Conservation (phyloP, 2,888 invertebrate species). For the Drosophila anomalata region DNA sequence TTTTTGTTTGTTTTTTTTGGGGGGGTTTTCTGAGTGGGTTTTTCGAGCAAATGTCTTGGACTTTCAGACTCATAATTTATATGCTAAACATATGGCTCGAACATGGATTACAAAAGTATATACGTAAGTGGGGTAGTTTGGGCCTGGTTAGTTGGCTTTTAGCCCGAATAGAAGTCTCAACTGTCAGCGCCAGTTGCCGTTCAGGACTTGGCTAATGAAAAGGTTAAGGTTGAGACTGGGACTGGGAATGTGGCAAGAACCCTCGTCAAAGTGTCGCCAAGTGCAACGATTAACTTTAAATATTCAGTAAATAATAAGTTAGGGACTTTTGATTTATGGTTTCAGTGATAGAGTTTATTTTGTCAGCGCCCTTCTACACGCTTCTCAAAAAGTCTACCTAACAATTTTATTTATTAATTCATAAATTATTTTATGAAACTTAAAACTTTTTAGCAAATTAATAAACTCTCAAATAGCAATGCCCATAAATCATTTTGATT, state of each 20-base stretch:
- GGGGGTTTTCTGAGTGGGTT: slow-evolving; percentile 11
- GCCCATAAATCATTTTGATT: not conserved
- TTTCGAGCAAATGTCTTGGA: slow-evolving; percentile 1
- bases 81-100: slow-evolving; percentile 73
- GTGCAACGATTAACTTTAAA: not conserved
- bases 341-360: no score
- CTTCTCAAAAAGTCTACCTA: not conserved
- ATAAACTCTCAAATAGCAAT: no score
- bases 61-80: slow-evolving; percentile 68
- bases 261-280: slow-evolving; percentile 8
- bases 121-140: not conserved
- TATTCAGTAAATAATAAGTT: not conserved
- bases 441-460: no score
- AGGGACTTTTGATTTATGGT: not conserved
- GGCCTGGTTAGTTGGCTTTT: not conserved
- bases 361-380: not conserved
- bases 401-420: no score
- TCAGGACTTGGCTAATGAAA: slow-evolving; percentile 26
- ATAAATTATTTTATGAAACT: no score
- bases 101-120: slow-evolving; percentile 58
- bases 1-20: not conserved
- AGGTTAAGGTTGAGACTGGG: slow-evolving; percentile 20
- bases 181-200: slow-evolving; percentile 16
- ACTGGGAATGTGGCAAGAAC: not conserved
- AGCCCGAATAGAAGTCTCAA: not conserved